Conservation (phyloP, 2,888 invertebrate genomes). For the Rotaria macrura region DNA sequence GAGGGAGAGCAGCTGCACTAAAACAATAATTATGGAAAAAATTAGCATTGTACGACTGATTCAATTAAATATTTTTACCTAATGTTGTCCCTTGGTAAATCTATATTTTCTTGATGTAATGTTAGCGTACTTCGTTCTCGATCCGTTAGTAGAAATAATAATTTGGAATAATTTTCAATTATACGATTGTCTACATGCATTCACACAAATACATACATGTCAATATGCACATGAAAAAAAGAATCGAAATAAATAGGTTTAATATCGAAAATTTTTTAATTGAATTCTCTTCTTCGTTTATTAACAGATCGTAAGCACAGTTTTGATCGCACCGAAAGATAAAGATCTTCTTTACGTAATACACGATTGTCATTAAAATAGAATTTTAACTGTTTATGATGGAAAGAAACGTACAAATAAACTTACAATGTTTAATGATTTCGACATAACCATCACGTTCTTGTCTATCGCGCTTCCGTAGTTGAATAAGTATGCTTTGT, state of each 20-base stretch:
- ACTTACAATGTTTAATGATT: neutral
- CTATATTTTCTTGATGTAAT: neutral
- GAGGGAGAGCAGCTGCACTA: neutral
- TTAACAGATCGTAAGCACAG: no score
- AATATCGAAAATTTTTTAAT: no score
- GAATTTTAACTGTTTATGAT: neutral
- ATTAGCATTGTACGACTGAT: no score
- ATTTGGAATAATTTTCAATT: constrained; percentile 11
- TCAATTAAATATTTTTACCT: no score
- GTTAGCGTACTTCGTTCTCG: neutral
- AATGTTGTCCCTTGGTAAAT: neutral
- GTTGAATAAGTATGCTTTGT: neutral
- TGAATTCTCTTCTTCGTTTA: no score
- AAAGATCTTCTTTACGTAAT: no score
- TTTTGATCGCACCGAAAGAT: no score
- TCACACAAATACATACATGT: neutral
- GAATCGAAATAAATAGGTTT: no score
- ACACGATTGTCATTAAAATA: no score
- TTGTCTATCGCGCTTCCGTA: neutral
- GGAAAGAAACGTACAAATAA: neutral
- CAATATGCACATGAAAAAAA: no score
- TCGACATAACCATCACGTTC: neutral
- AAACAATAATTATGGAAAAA: no score
- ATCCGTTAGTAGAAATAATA: neutral
- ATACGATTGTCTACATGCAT: constrained; percentile 11